Evolutionary conservation across 2,888 invertebrate species (phyloP).

Genomic region (Sycophila texana): DNA sequence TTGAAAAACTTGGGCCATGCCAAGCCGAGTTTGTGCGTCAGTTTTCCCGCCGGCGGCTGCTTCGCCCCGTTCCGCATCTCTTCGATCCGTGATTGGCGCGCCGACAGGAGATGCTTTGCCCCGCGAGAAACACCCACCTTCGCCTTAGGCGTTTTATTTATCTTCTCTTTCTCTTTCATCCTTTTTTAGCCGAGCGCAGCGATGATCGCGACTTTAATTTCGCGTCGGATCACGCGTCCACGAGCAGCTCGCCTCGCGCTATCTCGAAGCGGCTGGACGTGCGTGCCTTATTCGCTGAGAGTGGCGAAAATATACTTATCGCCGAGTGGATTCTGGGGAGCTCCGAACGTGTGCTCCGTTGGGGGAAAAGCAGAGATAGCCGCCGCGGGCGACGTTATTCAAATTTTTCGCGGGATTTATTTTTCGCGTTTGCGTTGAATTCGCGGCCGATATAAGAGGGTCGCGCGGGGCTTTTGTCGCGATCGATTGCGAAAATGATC

Average conservation of each 20-base stretch:
- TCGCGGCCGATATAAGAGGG: no score
- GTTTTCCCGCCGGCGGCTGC: constrained; percentile 1
- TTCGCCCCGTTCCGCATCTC: background rate
- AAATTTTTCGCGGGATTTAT: background rate
- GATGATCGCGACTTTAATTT: constrained; percentile 46
- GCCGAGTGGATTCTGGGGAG: background rate
- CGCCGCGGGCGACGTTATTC: background rate
- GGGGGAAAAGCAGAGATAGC: constrained; percentile 15
- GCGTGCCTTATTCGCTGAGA: constrained; percentile 13
- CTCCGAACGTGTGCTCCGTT: background rate
- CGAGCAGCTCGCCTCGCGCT: background rate
- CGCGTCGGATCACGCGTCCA: background rate
- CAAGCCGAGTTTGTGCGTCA: constrained; percentile 30
- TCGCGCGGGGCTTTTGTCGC: no score
- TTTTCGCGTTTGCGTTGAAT: background rate
- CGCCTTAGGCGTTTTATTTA: background rate
- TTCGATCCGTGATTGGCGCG: background rate
- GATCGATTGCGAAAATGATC: constrained; percentile 28
- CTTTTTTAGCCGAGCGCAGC: background rate
- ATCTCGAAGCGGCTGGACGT: background rate
- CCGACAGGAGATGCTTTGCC: constrained; percentile 7
- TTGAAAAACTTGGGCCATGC: constrained; percentile 49
- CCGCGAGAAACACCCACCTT: background rate
- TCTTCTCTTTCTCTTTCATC: background rate
- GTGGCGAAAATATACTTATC: constrained; percentile 29